Evolutionary conservation across 1,140 invertebrate species (phyloP), one percentile per base, ranked within the genome.

Genomic region (Oreohelix idahoensis): DNA sequence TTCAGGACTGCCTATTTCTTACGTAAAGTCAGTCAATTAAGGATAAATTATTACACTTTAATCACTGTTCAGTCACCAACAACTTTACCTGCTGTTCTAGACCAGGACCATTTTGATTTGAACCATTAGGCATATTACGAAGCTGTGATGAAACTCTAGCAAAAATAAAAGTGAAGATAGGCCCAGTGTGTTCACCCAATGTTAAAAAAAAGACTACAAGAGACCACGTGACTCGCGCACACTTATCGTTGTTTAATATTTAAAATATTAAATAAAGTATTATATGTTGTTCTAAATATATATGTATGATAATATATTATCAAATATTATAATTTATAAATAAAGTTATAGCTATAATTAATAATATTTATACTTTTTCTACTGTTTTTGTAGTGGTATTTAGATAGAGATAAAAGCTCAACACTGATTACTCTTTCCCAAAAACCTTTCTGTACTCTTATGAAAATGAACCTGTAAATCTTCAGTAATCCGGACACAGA

Each of bases 31-130:
- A 23, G 17, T 32, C 5, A 66, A 32, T 29, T 32, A 32, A 66
- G 1, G 11, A 66, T 8, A 11, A 32, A 29, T 32, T 4, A 66
- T 10, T 66, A 66, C 23, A 42, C 26, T 51, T 29, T 35, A 73
- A 69, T 8, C 42, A 45, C 42, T 45, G 42, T 15, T 51, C 17
- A 80, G 69, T 49, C 32, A 38, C 17, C 42, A 80, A 58, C 39
- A 26, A 45, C 39, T 29, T 84, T 95, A 98, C 97, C 95, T 98
- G 97, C 97, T 98, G 97, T 95, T 98, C 97, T 98, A 98, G 97
- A 98, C 97, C 96, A 96, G 96, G 96, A 96, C 96, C 97, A 98
- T 98, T 98, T 96, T 98, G 97, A 95, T 96, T 97, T 96, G 96
- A 96, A 97, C 96, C 97, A 98, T 98, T 97, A 97, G 97, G 98